Base-by-base conservation (phyloP, 2,888 invertebrate genomes). In the Temnothorax ravouxi region DNA sequence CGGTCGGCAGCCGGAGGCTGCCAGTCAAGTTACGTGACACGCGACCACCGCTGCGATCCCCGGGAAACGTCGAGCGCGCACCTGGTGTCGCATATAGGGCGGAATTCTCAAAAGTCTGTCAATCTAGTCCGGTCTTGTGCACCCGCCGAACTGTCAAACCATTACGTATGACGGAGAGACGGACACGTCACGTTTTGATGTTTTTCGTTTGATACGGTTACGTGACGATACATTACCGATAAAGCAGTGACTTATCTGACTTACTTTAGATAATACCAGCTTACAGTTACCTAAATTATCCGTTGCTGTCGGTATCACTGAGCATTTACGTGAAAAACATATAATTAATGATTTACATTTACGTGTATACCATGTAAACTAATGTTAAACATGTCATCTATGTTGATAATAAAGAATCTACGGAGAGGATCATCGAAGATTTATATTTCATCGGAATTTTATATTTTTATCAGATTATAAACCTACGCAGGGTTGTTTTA, bases 131-230 rank as follows among this genome's bases (percentile, higher is more conserved):
- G 41, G 21, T 18, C 44, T 47, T 2, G 9, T 4, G 44, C 59
- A 82, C 69, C 21, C 67, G 62, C 38, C 34, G 67, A 86, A 61
- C 85, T 88, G 83, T 87, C 77, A 89, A 88, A 88, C 8, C 9
- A 8, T 56, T 56, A 18, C 47, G 4, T 44, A 2, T 3, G 59
- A 61, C 9, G 44, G 25, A 47, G 9, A 52, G n/a, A 79, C 11
- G 21, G 47, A 47, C 34, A 18, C 71, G 77, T 69, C 77, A 69
- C 69, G 47, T 25, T 59, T 15, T 47, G 54, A 56, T 44, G 59
- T 50, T 79, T 62, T 50, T 50, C 21, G 6, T 38, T 18, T 18
- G 44, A 56, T 21, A 4, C 8, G 1, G 1, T 34, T 9, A 21
- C 52, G 21, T 54, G 6, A 54, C 18, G 6, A 6, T 34, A 34